Evolutionary conservation across 2,797 vertebrate genomes (phyloP).

Genomic region (Caiman crocodilus): DNA sequence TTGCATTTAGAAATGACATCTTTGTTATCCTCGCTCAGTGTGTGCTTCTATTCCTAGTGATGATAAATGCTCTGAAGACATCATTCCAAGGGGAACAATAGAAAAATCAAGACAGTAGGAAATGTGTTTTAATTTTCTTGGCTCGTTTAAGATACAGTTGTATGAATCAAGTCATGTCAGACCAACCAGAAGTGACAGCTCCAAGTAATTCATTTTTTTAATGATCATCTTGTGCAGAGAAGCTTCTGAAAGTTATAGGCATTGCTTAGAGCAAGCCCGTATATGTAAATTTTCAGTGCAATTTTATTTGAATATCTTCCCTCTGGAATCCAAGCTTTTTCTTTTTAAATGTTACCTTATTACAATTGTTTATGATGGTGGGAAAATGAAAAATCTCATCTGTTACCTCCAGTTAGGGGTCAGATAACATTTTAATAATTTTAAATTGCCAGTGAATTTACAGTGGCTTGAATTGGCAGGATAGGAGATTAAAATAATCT

Average conservation of each 20-base stretch:
- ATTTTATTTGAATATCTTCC: background rate
- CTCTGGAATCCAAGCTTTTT: conserved; percentile 18
- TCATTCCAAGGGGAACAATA: background rate
- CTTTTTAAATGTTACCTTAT: conserved; percentile 29
- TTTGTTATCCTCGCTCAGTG: background rate
- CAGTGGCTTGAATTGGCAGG: conserved; percentile 26
- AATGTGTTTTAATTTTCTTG: background rate
- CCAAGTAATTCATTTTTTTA: background rate
- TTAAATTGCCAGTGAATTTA: conserved; percentile 42
- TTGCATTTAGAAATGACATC: background rate
- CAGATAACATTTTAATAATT: conserved; percentile 45
- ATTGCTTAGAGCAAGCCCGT: background rate
- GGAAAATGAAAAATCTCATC: conserved; percentile 2
- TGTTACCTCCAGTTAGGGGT: background rate
- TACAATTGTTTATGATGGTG: background rate
- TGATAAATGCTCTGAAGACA: background rate
- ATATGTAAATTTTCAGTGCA: background rate
- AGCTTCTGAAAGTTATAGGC: background rate
- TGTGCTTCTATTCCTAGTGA: fast-evolving
- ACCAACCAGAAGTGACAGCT: background rate
- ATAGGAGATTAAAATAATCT: conserved; percentile 45
- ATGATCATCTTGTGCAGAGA: background rate
- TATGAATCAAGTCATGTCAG: background rate
- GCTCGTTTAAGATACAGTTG: background rate
- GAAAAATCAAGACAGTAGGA: background rate